These are phyloP conservation scores for Lingula anatina DNA, from an alignment of 2,888 invertebrate species.

Conservation along the genomic window DNA sequence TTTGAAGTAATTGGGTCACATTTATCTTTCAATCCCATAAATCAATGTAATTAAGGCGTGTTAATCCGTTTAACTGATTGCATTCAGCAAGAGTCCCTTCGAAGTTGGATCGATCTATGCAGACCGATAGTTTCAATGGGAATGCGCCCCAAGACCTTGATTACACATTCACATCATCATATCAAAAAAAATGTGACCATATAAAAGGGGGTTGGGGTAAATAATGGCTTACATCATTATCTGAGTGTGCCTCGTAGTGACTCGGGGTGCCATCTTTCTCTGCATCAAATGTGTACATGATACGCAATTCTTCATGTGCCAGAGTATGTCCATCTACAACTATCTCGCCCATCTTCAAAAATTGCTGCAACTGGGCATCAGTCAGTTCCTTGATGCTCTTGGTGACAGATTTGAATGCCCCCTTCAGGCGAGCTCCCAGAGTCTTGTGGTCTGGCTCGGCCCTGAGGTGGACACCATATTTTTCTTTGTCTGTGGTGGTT, in stretches of 20 bases:
- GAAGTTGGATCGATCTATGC: too few species aligned
- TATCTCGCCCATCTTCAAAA: constrained; percentile 65
- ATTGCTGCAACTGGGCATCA: constrained; percentile 67
- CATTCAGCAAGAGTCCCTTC: too few species aligned
- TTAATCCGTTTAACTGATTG: too few species aligned
- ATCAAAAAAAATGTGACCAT: too few species aligned
- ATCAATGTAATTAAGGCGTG: too few species aligned
- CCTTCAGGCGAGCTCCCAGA: constrained; percentile 82
- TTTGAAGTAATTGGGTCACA: not conserved
- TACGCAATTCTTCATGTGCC: constrained; percentile 36
- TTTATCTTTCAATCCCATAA: too few species aligned
- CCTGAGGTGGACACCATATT: constrained; percentile 82
- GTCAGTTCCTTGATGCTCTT: constrained; percentile 65
- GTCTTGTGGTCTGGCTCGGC: constrained; percentile 94
- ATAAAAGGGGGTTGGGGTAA: too few species aligned
- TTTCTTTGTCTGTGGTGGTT: constrained; percentile 81
- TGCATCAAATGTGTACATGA: constrained; percentile 72
- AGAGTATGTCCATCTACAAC: constrained; percentile 72
- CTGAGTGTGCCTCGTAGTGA: constrained; percentile 80
- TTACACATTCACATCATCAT: too few species aligned
- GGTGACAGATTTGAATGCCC: constrained; percentile 82
- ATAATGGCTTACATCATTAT: constrained; percentile 62
- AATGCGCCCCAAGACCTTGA: too few species aligned
- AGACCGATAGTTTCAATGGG: too few species aligned
- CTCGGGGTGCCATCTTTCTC: constrained; percentile 34